These are phyloP conservation scores for Hyperoplus lanceolatus DNA, from an alignment of 2,797 vertebrate species.

Conservation along the genomic window DNA sequence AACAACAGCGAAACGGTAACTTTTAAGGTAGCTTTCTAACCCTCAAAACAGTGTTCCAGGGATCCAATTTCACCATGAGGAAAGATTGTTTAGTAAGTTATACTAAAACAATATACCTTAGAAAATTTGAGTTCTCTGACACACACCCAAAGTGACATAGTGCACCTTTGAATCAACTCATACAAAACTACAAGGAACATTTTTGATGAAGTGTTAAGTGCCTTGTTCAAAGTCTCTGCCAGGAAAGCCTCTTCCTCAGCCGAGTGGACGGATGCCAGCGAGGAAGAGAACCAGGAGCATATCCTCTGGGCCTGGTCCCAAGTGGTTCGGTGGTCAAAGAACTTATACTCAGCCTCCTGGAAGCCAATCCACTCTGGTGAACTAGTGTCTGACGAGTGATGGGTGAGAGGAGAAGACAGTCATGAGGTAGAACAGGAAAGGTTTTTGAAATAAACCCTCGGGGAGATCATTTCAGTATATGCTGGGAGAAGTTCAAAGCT, in stretches of 20 bases:
- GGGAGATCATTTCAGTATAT: constrained; percentile 1
- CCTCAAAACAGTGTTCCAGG: no score
- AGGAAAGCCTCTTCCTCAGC: constrained; percentile 91
- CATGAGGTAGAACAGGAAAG: constrained; percentile 5
- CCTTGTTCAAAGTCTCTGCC: constrained; percentile 91
- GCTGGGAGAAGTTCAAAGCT: constrained; percentile 25
- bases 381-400: constrained; percentile 74
- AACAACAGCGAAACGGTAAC: no score
- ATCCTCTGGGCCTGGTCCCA: constrained; percentile 96
- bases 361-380: constrained; percentile 92
- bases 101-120: no score
- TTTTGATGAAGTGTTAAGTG: constrained; percentile 48
- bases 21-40: no score
- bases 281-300: constrained; percentile 93
- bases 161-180: neutral
- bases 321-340: constrained; percentile 94
- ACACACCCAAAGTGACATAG: no score
- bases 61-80: no score
- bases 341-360: constrained; percentile 94
- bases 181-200: neutral
- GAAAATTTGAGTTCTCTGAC: no score
- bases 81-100: no score
- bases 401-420: neutral
- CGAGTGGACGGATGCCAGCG: constrained; percentile 91
- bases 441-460: constrained; percentile 22